Evolutionary conservation across 2,888 invertebrate genomes (phyloP), one percentile per base, ranked within the genome.

Genomic region (Orthonevra nobilis): DNA sequence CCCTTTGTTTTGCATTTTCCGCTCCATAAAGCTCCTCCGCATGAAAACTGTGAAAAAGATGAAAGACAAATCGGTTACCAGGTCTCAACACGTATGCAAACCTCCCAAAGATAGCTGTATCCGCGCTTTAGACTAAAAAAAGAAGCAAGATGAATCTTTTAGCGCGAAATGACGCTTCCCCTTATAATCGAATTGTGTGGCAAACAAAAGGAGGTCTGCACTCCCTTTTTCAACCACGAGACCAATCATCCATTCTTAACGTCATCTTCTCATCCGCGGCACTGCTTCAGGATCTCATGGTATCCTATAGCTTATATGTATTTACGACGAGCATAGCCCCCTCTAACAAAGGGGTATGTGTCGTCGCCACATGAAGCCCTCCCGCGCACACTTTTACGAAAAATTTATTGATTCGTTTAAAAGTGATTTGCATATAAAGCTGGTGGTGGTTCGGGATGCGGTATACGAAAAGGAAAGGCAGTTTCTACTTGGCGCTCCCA

Each of bases 371-470:
- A 26, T 14, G 20, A 34, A 14, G 12, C 30, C 5, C 7, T 14
- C 48, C 54, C 42, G 36, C 34, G 42, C 56, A 40, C 40, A 64
- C 63, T 58, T 50, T 44, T 50, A 63, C 56, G 63, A 70, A 66
- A 73, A 73, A 79, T 79, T 73, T 79, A 79, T 79, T 79, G 79
- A 79, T 79, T 79, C 68, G 73, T 79, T 79, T 79, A 79, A 79
- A 79, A 79, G 79, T 79, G 79, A 79, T 79, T 79, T 79, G 79
- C 73, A 79, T 79, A 73, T 73, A 79, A 79, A 79, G 73, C 73
- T 73, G 60, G 30, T 73, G 77, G 72, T 72, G 70, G 52, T 66
- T 50, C 12, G 38, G 48, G 23, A 54, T 40, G 46, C 52, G 20
- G 36, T 64, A 32, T 30, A 26, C 38, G 17, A 38, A 36, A 17